Percentiles rank a stretch among this genome's conserved stretches.
Conservation (phyloP, 2,888 invertebrate species). For the Epinotia bilunana region DNA sequence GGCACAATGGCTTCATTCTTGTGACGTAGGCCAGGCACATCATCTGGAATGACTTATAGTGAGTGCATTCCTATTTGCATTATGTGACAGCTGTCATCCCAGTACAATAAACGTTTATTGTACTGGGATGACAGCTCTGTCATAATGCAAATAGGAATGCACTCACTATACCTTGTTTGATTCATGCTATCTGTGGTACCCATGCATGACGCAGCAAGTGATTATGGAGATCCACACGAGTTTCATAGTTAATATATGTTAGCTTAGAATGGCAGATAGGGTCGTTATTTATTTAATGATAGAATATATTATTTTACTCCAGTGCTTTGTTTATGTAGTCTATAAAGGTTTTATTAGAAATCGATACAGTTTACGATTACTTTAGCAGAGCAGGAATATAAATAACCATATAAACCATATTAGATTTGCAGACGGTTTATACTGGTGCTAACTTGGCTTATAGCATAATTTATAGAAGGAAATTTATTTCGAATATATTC, state of each 20-base stretch:
- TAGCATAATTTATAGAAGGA: neutral
- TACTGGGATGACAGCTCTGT: too few relatives aligned
- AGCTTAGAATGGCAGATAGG: neutral
- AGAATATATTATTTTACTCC: constrained; percentile 35
- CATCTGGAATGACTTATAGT: too few relatives aligned
- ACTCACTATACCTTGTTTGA: too few relatives aligned
- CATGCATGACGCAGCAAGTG: neutral
- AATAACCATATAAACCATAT: constrained; percentile 9
- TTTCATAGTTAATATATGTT: neutral
- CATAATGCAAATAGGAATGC: too few relatives aligned
- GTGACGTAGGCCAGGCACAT: too few relatives aligned
- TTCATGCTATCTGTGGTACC: too few relatives aligned
- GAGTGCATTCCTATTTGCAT: too few relatives aligned
- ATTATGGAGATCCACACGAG: neutral
- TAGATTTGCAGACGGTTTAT: neutral
- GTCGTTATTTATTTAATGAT: constrained; percentile 32
- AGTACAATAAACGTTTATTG: too few relatives aligned
- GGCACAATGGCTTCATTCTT: too few relatives aligned
- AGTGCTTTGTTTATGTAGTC: constrained; percentile 33
- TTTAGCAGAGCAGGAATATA: constrained; percentile 9
- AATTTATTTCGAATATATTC: neutral
- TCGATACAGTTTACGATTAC: constrained; percentile 37
- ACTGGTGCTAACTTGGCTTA: neutral
- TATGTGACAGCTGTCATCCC: too few relatives aligned
- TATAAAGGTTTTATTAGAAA: constrained; percentile 37